Evolutionary conservation across 2,113 vertebrate genomes (phyloP), one percentile per base, ranked within the genome.

Genomic region (Paracyprichromis sp.): DNA sequence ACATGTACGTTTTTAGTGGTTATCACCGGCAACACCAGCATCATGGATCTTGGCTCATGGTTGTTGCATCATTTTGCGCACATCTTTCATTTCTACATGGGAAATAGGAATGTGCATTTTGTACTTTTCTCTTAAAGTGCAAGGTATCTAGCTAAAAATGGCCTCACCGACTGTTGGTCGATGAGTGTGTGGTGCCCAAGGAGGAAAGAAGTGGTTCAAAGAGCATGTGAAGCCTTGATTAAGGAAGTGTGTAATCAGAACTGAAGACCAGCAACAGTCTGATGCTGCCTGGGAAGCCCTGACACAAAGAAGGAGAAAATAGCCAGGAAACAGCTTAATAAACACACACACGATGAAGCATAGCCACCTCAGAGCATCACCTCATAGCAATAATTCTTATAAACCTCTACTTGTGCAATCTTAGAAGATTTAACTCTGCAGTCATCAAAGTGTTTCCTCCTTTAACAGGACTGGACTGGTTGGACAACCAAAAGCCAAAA

Each of bases 231-330:
- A 88, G 59, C 36, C 54, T 80, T 88, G 83, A 91, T 92, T 90
- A 90, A 89, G 56, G 83, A 69, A 83, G 88, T 92, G 88, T 87
- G 80, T 92, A 90, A 90, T 91, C 71, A 76, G 19, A 91, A 76
- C 86, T 91, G 90, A 93, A 86, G 71, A 83, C 85, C 71, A 89
- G 89, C 85, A 87, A 84, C 80, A 84, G 81, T 63, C 59, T 59
- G 86, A 83, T 85, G 43, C 82, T 83, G 89, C 88, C 90, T 90
- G 69, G 57, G 52, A 85, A 86, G 83, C 54, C 40, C 59, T 82
- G 83, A 79, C 84, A 90, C 81, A 88, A 63, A 61, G 26, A 31
- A 36, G 61, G 50, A 80, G 59, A 66, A 87, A 73, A 85, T 38
- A 90, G 53, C 69, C 83, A 71, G 79, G 59, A 82, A 83, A 40